These are phyloP conservation scores for Brachyhypopomus gauderio DNA, from an alignment of 2,113 vertebrate genomes.

Conservation along the genomic window DNA sequence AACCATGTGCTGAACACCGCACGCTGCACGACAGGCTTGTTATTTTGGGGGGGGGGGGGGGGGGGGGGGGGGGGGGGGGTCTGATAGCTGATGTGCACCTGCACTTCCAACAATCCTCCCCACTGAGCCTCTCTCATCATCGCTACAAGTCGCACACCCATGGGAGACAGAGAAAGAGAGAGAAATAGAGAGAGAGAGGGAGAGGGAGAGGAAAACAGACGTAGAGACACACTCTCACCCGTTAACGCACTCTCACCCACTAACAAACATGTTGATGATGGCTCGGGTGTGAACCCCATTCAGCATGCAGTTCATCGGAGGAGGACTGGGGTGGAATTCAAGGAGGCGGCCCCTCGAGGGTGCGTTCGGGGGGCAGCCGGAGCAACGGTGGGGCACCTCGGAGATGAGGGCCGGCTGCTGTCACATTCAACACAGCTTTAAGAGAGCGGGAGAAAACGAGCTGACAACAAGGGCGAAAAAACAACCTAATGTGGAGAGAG, in stretches of 20 bases:
- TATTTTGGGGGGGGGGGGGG: slow-evolving; percentile 3
- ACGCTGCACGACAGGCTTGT: not conserved
- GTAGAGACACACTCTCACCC: not conserved
- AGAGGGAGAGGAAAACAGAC: not conserved
- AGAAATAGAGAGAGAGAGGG: not conserved
- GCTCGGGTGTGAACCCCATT: not conserved
- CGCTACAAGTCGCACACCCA: not conserved
- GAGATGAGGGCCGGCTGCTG: slow-evolving; percentile 17
- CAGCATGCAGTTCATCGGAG: not conserved
- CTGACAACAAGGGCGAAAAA: slow-evolving; percentile 42
- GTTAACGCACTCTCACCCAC: not conserved
- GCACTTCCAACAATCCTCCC: not conserved
- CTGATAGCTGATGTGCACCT: slow-evolving; percentile 4
- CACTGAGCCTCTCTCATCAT: not conserved
- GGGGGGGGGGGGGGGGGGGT: not conserved
- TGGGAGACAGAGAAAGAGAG: not conserved
- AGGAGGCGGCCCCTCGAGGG: not conserved
- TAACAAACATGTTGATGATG: not conserved
- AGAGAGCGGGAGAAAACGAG: slow-evolving; percentile 3
- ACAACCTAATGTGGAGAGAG: slow-evolving; percentile 28
- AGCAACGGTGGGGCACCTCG: not conserved
- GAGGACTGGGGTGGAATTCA: not conserved
- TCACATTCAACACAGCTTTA: slow-evolving; percentile 33
- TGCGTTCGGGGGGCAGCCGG: not conserved
- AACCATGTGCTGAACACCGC: not conserved